Conservation (phyloP, 1,140 invertebrate genomes). For the Meteorus sp. region DNA sequence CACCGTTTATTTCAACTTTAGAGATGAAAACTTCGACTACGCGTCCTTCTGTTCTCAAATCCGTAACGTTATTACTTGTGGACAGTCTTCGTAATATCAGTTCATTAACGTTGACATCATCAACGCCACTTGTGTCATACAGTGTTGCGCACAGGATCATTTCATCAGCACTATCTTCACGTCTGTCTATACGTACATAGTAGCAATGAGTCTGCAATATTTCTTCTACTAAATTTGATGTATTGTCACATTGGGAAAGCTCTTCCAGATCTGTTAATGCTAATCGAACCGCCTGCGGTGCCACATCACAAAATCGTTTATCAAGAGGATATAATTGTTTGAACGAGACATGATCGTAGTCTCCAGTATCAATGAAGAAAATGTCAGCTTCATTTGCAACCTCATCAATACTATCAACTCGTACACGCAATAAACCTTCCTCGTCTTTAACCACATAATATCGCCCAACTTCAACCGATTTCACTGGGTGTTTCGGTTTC, state of each 20-base stretch:
- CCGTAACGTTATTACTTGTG: background rate
- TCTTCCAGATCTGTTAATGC: conserved; percentile 65
- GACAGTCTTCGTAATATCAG: conserved; percentile 31
- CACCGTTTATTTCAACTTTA: conserved; percentile 49
- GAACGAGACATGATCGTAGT: conserved; percentile 58
- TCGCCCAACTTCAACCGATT: conserved; percentile 37
- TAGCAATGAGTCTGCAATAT: conserved; percentile 31
- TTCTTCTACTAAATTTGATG: conserved; percentile 33
- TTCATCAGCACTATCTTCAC: conserved; percentile 20
- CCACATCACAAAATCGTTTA: conserved; percentile 60
- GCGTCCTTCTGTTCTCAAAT: conserved; percentile 36
- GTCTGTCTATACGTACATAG: conserved; percentile 26
- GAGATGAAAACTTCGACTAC: conserved; percentile 53
- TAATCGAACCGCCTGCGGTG: conserved; percentile 67
- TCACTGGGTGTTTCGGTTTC: background rate
- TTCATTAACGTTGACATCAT: conserved; percentile 45
- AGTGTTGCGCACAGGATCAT: conserved; percentile 29
- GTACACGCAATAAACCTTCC: conserved; percentile 64
- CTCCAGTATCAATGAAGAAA: conserved; percentile 68
- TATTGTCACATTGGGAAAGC: conserved; percentile 43
- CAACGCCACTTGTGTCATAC: conserved; percentile 35
- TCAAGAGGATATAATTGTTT: conserved; percentile 60
- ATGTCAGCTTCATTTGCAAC: conserved; percentile 56
- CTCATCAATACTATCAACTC: conserved; percentile 56
- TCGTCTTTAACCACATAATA: conserved; percentile 66